phyloP scores from a whole-genome alignment of 2,113 vertebrate species.

The Arenaria interpres region DNA sequence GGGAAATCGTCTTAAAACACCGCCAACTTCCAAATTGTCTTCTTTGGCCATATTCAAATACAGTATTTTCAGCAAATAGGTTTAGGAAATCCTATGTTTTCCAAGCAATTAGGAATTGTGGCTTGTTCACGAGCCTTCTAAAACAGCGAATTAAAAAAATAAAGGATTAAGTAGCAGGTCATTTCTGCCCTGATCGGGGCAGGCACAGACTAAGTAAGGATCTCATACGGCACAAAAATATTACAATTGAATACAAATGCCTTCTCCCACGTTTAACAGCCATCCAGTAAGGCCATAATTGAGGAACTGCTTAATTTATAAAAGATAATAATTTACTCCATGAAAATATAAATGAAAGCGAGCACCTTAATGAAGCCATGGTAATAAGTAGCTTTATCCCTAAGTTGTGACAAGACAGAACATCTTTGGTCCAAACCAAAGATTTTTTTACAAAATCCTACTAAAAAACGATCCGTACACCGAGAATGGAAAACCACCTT shows the following conservation, averaged over 20 bases:
- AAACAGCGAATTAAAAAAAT: neutral
- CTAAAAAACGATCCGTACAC: neutral
- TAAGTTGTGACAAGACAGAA: neutral
- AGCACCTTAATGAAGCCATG: neutral
- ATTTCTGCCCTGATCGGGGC: neutral
- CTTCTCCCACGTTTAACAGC: neutral
- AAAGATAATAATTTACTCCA: neutral
- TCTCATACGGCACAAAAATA: neutral
- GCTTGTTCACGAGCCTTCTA: neutral
- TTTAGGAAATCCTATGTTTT: neutral
- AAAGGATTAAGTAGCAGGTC: neutral
- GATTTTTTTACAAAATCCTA: neutral
- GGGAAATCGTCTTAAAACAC: neutral
- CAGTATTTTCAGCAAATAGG: neutral
- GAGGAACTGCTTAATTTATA: neutral
- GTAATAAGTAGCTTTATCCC: neutral
- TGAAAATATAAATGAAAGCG: neutral
- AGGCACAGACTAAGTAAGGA: neutral
- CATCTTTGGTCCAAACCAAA: neutral
- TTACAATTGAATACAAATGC: rapidly evolving
- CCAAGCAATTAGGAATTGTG: neutral
- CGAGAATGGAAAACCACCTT: neutral
- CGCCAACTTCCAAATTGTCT: neutral
- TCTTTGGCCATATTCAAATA: neutral
- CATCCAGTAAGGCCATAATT: rapidly evolving